Percentiles rank a stretch among this genome's conserved stretches.
These are phyloP conservation scores for Gambusia yucatana DNA, from an alignment of 2,797 vertebrate genomes.

Conservation along the genomic window DNA sequence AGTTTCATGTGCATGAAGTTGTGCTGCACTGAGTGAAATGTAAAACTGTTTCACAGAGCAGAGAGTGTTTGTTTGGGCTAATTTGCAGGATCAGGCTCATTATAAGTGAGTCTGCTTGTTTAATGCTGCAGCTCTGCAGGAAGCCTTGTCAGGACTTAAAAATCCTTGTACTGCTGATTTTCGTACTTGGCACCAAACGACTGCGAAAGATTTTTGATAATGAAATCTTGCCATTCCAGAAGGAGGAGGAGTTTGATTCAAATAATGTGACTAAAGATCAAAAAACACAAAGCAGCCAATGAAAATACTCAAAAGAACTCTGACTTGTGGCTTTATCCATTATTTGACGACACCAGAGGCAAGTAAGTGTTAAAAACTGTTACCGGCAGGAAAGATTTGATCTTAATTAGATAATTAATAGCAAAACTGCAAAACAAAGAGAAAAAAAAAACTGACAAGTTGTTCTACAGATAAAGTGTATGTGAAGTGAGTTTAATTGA, in stretches of 20 bases:
- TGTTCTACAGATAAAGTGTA: neutral
- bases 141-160: neutral
- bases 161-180: neutral
- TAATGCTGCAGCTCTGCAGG: neutral
- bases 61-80: neutral
- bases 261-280: neutral
- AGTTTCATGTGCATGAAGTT: neutral
- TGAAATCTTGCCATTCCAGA: neutral
- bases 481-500: neutral
- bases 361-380: neutral
- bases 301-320: neutral
- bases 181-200: neutral
- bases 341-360: neutral
- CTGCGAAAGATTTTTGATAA: neutral
- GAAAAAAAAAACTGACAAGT: neutral
- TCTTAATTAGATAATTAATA: neutral
- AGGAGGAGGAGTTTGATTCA: neutral
- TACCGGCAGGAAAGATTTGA: neutral
- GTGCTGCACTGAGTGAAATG: neutral
- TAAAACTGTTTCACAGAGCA: neutral
- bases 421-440: neutral
- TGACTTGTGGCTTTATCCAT: neutral
- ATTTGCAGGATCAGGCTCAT: neutral
- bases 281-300: neutral
- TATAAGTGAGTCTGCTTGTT: neutral